Evolutionary conservation across 2,797 vertebrate species (phyloP).

Genomic region (Myoxocephalus aenaeus): DNA sequence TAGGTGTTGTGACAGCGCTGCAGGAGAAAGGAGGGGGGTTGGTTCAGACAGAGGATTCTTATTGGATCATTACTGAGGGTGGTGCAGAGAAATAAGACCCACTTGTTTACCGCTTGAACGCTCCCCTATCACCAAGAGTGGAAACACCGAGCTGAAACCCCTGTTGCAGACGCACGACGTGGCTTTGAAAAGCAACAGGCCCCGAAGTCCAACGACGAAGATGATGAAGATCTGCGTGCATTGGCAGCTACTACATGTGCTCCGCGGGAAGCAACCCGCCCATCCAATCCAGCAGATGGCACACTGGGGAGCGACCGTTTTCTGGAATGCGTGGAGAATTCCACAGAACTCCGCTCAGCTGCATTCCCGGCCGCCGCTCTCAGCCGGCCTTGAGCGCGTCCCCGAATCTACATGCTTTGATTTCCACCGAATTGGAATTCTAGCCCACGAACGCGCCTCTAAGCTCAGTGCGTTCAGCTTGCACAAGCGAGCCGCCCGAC

Average conservation of each 20-base stretch:
- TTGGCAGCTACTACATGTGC: slow-evolving; percentile 7
- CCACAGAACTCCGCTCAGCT: slow-evolving; percentile 61
- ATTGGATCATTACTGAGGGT: slow-evolving; percentile 65
- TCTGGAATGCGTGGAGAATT: slow-evolving; percentile 74
- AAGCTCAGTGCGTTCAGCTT: slow-evolving; percentile 56
- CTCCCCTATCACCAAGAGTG: slow-evolving; percentile 11
- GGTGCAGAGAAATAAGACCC: slow-evolving; percentile 58
- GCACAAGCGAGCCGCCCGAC: slow-evolving; percentile 45
- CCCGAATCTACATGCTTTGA: slow-evolving; percentile 73
- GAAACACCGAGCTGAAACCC: slow-evolving; percentile 26
- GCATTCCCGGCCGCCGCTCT: slow-evolving; percentile 75
- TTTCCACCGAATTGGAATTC: slow-evolving; percentile 70
- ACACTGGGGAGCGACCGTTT: slow-evolving; percentile 57
- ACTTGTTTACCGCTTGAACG: slow-evolving; percentile 61
- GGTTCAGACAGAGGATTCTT: slow-evolving; percentile 52
- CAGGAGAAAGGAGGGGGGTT: slow-evolving; percentile 26
- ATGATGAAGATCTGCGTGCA: slow-evolving; percentile 27
- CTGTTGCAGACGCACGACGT: slow-evolving; percentile 17
- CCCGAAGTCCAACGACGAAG: slow-evolving; percentile 40
- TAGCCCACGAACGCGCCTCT: slow-evolving; percentile 46
- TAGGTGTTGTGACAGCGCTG: slow-evolving; percentile 46
- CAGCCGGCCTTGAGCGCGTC: slow-evolving; percentile 64
- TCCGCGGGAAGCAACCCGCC: slow-evolving; percentile 47
- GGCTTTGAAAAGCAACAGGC: slow-evolving; percentile 51
- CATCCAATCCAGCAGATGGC: slow-evolving; percentile 82